These are phyloP conservation scores for Leptinotarsa peninsularis DNA, from an alignment of 2,888 invertebrate species.

Conservation along the genomic window DNA sequence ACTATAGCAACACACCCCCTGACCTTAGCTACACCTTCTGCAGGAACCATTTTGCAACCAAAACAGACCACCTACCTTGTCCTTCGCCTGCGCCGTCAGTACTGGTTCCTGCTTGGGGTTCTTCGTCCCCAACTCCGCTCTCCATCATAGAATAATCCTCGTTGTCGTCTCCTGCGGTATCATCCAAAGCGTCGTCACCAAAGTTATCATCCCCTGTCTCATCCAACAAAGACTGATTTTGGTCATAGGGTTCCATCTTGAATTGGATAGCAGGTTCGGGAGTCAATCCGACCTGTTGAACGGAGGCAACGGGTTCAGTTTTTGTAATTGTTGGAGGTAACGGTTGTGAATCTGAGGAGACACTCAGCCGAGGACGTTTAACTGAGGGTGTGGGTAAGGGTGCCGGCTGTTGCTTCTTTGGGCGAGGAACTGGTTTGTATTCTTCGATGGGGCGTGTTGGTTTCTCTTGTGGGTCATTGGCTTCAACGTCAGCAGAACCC, in stretches of 20 bases:
- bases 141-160: constrained; percentile 64
- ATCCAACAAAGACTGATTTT: constrained; percentile 55
- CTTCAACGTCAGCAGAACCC: constrained; percentile 54
- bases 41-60: constrained; percentile 33
- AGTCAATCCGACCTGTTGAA: constrained; percentile 22
- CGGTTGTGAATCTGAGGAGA: constrained; percentile 40
- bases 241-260: constrained; percentile 65
- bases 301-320: constrained; percentile 27
- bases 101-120: constrained; percentile 64
- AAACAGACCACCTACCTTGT: constrained; percentile 63
- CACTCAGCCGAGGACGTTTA: constrained; percentile 55
- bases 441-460: constrained; percentile 49
- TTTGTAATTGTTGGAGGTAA: constrained; percentile 33
- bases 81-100: constrained; percentile 61
- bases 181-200: constrained; percentile 59
- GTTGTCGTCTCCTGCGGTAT: constrained; percentile 59
- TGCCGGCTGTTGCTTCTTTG: constrained; percentile 51
- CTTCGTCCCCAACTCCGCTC: constrained; percentile 56
- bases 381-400: constrained; percentile 46
- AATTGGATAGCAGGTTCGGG: constrained; percentile 56
- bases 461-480: constrained; percentile 49
- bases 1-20: background rate
- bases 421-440: constrained; percentile 51
- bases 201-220: constrained; percentile 58
- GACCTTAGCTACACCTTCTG: constrained; percentile 36